phyloP scores from a whole-genome alignment of 2,888 invertebrate species.

The Lysandra bellargus region DNA sequence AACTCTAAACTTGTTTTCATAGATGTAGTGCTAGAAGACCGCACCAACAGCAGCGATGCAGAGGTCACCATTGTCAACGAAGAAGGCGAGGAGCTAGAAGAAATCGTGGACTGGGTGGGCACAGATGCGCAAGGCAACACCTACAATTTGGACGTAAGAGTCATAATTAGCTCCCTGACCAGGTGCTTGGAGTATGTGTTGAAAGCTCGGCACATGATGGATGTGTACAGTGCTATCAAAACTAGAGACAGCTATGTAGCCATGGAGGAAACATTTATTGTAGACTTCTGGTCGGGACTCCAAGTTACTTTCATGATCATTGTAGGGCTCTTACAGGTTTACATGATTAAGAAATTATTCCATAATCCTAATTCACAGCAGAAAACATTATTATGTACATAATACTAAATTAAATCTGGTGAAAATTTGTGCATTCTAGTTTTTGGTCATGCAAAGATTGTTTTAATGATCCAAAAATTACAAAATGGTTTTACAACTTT shows the following conservation, averaged over 20 bases:
- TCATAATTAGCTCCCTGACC: slow-evolving; percentile 83
- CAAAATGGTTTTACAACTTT: background rate
- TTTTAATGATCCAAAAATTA: background rate
- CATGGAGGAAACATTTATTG: slow-evolving; percentile 88
- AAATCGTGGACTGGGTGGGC: slow-evolving; percentile 63
- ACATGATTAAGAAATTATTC: slow-evolving; percentile 85
- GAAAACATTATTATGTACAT: background rate
- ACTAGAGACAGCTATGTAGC: slow-evolving; percentile 90
- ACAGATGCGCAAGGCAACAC: slow-evolving; percentile 50
- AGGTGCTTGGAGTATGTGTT: slow-evolving; percentile 82
- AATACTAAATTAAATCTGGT: slow-evolving; percentile 1
- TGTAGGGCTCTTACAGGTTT: slow-evolving; percentile 88
- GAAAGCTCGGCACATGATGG: slow-evolving; percentile 83
- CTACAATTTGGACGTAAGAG: slow-evolving; percentile 69
- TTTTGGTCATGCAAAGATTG: background rate
- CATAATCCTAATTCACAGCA: slow-evolving; percentile 37
- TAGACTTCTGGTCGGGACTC: slow-evolving; percentile 88
- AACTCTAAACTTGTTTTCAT: slow-evolving; percentile 91
- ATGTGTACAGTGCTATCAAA: slow-evolving; percentile 85
- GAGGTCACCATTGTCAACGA: slow-evolving; percentile 45
- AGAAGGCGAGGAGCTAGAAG: slow-evolving; percentile 57
- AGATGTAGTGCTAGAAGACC: slow-evolving; percentile 85
- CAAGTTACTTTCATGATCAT: slow-evolving; percentile 86
- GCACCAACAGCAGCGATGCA: slow-evolving; percentile 61
- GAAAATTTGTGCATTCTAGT: background rate